These are phyloP conservation scores for Trinectes maculatus DNA, from an alignment of 2,113 vertebrate species.

Conservation along the genomic window DNA sequence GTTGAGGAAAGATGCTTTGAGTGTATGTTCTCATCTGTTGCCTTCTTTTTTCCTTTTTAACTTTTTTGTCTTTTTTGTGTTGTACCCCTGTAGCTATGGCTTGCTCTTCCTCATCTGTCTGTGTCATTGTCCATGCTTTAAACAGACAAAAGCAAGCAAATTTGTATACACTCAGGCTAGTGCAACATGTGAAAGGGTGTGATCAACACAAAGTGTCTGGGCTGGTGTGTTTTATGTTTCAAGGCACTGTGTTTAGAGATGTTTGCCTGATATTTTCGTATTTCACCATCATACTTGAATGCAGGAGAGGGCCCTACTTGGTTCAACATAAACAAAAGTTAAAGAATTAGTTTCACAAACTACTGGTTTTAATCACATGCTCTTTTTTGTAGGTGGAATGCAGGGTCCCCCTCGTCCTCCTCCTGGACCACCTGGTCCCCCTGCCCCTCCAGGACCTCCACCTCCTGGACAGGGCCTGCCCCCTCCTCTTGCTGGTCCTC, in stretches of 20 bases:
- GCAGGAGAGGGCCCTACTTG: neutral
- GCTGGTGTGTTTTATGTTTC: neutral
- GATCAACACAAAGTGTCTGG: neutral
- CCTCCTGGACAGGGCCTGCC: slow-evolving; percentile 95
- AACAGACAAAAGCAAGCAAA: neutral
- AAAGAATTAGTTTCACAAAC: neutral
- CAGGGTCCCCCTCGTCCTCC: slow-evolving; percentile 96
- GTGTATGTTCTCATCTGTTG: slow-evolving; percentile 41
- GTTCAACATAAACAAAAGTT: neutral
- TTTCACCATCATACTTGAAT: neutral
- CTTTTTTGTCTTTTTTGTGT: slow-evolving; percentile 32
- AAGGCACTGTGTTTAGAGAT: slow-evolving; percentile 2
- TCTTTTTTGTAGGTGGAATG: slow-evolving; percentile 83
- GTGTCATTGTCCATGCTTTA: slow-evolving; percentile 46
- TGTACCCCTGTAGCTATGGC: slow-evolving; percentile 37
- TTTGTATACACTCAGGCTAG: neutral
- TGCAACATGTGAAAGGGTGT: neutral
- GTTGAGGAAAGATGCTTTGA: neutral
- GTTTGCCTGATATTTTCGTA: neutral
- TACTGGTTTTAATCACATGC: slow-evolving; percentile 14
- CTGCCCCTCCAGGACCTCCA: slow-evolving; percentile 93
- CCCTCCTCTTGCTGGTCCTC: slow-evolving; percentile 92
- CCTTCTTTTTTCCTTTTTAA: slow-evolving; percentile 37
- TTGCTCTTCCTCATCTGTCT: slow-evolving; percentile 43
- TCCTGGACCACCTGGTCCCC: slow-evolving; percentile 93